These are phyloP conservation scores for Salvelinus sp. DNA, from an alignment of 2,113 vertebrate genomes.

Conservation along the genomic window DNA sequence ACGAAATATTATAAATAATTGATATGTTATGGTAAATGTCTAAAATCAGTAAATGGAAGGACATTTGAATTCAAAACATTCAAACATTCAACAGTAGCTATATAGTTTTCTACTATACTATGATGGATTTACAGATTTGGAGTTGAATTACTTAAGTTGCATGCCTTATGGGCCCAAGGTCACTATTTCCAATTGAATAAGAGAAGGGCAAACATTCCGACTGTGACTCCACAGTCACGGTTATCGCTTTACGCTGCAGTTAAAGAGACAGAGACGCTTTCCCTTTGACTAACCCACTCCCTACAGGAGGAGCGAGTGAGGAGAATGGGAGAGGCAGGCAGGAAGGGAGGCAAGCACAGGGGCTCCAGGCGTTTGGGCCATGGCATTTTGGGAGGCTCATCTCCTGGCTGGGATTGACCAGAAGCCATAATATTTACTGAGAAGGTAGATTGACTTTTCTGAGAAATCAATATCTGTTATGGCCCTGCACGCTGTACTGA, in stretches of 20 bases:
- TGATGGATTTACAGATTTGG: background rate
- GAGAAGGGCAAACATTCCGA: too few relatives aligned
- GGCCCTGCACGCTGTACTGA: conserved; percentile 63
- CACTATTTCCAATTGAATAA: too few relatives aligned
- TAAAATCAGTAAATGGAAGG: background rate
- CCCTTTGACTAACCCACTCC: background rate
- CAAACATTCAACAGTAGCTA: background rate
- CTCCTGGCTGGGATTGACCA: conserved; percentile 50
- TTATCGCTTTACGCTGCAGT: too few relatives aligned
- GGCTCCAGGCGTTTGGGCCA: too few relatives aligned
- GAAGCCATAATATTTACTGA: conserved; percentile 76
- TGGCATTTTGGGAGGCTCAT: conserved; percentile 19
- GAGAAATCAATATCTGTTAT: conserved; percentile 76
- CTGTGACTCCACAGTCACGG: too few relatives aligned
- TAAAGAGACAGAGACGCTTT: background rate
- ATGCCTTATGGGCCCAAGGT: too few relatives aligned
- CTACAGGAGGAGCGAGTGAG: too few relatives aligned
- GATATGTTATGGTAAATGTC: background rate
- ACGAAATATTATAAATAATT: background rate
- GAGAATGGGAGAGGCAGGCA: conserved; percentile 24
- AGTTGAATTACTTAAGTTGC: too few relatives aligned
- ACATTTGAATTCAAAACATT: background rate
- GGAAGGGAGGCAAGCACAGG: background rate
- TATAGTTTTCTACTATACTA: background rate
- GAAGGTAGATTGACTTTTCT: conserved; percentile 69